Base-by-base conservation (phyloP, 2,797 vertebrate species). In the Ambastaia sidthimunki region DNA sequence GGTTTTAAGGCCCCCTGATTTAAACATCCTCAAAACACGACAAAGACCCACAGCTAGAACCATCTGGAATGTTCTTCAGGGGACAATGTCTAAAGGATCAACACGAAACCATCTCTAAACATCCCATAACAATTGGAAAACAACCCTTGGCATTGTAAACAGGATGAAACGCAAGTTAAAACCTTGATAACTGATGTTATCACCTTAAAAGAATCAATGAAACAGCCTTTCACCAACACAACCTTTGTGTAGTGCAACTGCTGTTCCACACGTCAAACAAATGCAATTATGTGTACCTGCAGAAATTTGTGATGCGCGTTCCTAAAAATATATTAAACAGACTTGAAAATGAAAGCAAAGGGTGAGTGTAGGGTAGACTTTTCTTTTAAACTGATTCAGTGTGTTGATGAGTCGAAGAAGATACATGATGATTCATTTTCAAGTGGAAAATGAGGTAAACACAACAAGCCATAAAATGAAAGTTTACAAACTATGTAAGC, bases 11-110 rank as follows among this genome's bases (percentile, higher is more conserved):
- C 54, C 74, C 18, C 68, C 78, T 82, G 71, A 76, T 73, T 75
- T 34, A 78, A 59, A 44, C 70, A 76, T 72, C 63, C 66, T 74
- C 47, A 50, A 70, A 72, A 72, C 66, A 72, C 60, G 80, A 81
- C 57, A 84, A 50, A 80, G 70, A 75, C 80, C 73, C 70, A 83
- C 74, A 28, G 60, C 57, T 50, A 80, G 68, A 85, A 86, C 73
- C 78, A 86, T 86, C 76, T 85, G 85, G 70, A 86, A 85, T 37
- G 72, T 71, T 59, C 83, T 78, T 71, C 9, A 15, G 15, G 34
- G 69, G 65, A 74, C 31, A 48, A 67, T 41, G 62, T 71, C 11
- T 70, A 28, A 70, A 23, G 62, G 69, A 54, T 13, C 57, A 70
- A 68, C 47, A 0, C 11, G 71, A 73, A 63, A 78, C 71, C 25